phyloP scores from a whole-genome alignment of 2,113 vertebrate genomes.

The Pelecanus crispus region DNA sequence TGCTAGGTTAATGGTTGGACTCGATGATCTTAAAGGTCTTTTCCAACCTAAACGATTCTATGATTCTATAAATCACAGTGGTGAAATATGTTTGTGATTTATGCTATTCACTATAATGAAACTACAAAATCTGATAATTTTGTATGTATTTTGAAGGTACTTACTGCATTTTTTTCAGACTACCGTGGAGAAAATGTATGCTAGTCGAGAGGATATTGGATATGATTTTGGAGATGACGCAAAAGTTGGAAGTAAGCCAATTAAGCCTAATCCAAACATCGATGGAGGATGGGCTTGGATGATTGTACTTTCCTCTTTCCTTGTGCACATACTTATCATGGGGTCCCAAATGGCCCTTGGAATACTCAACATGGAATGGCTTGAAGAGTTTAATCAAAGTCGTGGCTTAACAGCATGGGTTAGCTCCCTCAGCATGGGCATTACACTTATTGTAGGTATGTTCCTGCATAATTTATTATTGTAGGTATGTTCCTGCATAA shows the following conservation, averaged over 20 bases:
- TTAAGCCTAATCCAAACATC: slow-evolving; percentile 68
- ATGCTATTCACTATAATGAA: not conserved
- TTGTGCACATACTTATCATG: slow-evolving; percentile 79
- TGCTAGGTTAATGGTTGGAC: no score
- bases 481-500: slow-evolving; percentile 67
- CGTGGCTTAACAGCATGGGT: slow-evolving; percentile 79
- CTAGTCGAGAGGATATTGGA: slow-evolving; percentile 70
- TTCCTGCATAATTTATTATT: slow-evolving; percentile 10
- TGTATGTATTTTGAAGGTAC: not conserved
- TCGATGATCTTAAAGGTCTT: no score
- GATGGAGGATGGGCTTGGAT: slow-evolving; percentile 83
- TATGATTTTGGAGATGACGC: slow-evolving; percentile 69
- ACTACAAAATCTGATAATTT: not conserved
- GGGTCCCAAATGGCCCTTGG: slow-evolving; percentile 84
- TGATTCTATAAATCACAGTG: not conserved
- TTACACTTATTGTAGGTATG: slow-evolving; percentile 81
- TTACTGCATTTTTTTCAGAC: slow-evolving; percentile 53
- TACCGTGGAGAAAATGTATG: slow-evolving; percentile 69
- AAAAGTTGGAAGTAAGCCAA: slow-evolving; percentile 61
- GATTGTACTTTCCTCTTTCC: slow-evolving; percentile 78
- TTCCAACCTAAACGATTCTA: no score
- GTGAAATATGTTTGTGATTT: not conserved
- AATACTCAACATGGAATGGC: slow-evolving; percentile 82
- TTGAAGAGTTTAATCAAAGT: slow-evolving; percentile 80
- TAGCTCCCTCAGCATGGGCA: slow-evolving; percentile 81